A percentile compares a stretch with the other conserved stretches of the same genome.
Evolutionary conservation across 2,113 vertebrate species (phyloP).

Genomic region (Peucedramus taeniatus): DNA sequence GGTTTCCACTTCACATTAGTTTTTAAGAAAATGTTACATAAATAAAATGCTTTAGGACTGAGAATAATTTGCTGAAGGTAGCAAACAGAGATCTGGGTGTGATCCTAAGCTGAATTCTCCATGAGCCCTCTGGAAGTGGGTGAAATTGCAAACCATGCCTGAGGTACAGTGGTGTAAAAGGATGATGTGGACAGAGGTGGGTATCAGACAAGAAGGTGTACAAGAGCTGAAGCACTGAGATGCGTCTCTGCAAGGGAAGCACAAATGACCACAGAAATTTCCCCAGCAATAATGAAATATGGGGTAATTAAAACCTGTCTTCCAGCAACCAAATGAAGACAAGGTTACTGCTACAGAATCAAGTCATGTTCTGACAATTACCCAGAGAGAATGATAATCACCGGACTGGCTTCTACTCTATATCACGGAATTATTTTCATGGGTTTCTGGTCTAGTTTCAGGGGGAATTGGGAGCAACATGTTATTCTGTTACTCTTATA

Average conservation of each 20-base stretch:
- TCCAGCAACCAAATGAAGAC: not conserved
- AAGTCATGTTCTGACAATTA: not conserved
- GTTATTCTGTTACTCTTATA: not conserved
- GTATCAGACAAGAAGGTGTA: not conserved
- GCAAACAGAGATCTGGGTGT: not conserved
- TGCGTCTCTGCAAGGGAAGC: not conserved
- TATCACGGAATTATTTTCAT: not conserved
- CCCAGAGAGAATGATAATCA: not conserved
- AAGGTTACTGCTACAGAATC: not conserved
- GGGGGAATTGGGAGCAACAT: not conserved
- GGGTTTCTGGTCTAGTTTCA: not conserved
- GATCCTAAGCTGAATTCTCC: not conserved
- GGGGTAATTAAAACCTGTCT: not conserved
- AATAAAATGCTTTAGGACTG: not conserved
- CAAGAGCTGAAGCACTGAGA: not conserved
- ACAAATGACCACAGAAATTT: not conserved
- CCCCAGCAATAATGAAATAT: not conserved
- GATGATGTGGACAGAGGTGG: not conserved
- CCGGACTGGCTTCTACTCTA: not conserved
- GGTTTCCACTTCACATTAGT: not conserved
- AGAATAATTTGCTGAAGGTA: not conserved
- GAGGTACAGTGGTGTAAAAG: not conserved
- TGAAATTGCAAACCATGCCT: not conserved
- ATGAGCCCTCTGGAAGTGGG: not conserved
- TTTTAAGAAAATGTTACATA: not conserved